phyloP scores from a whole-genome alignment of 2,797 vertebrate genomes.

The Ara ararauna region DNA sequence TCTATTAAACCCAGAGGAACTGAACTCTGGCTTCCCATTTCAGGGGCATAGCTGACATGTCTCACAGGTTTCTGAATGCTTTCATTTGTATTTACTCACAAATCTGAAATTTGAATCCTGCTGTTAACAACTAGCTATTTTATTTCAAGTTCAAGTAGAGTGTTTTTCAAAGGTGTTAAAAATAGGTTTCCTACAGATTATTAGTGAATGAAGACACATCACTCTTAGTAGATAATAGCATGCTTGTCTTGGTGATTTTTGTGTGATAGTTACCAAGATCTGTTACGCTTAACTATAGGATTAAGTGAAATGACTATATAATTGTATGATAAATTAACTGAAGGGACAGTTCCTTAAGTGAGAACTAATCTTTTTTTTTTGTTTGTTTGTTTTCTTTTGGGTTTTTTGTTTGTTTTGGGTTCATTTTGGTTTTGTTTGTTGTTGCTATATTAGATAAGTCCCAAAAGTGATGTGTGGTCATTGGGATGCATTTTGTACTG shows the following conservation, averaged over 20 bases:
- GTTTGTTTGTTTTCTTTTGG: background rate
- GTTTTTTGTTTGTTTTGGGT: background rate
- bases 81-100: background rate
- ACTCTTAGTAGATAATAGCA: background rate
- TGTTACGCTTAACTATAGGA: background rate
- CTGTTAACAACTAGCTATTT: background rate
- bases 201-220: background rate
- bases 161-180: background rate
- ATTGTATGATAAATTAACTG: background rate
- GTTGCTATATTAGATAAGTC: constrained; percentile 85
- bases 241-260: background rate
- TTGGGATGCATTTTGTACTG: constrained; percentile 96
- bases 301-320: background rate
- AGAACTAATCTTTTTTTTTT: background rate
- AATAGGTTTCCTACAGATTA: background rate
- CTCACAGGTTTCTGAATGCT: background rate
- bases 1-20: background rate
- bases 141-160: background rate
- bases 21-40: background rate
- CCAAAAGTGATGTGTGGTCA: constrained; percentile 98
- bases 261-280: background rate
- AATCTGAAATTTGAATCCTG: background rate
- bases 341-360: background rate
- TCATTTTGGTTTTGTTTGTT: background rate
- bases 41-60: background rate